Base-by-base conservation (phyloP, 2,797 vertebrate species). In the Coranthus polyacanthus region DNA sequence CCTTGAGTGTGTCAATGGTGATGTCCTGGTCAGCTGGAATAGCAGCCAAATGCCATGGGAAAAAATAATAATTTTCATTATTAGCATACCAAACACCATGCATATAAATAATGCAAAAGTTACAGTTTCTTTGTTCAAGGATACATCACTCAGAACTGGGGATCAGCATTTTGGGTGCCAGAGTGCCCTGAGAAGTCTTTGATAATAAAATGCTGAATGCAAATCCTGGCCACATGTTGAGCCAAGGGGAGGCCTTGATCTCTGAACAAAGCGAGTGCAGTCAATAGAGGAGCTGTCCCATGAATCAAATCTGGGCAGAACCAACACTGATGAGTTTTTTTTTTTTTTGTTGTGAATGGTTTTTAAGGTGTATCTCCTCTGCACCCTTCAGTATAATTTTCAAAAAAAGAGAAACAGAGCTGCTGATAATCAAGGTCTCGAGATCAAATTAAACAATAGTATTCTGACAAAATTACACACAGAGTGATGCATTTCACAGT, bases 51-150 rank as follows among this genome's bases (percentile, higher is more conserved):
- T 78, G 78, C 77, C 59, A 79, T 15, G 26, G 4, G 3, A 49
- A 70, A 53, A 76, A 68, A 75, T 10, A 61, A 53, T 52, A 66
- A 68, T 51, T 29, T 81, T 69, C 60, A 44, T 26, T 63, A 79
- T 90, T 89, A 85, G 77, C 80, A 87, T 89, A 79, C 80, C 65
- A 85, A 89, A 84, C 79, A 82, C 43, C 24, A 38, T 64, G 51
- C 42, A 50, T 77, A 92, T 92, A 79, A 75, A 90, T 89, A 92
- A 90, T 88, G 72, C 80, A 85, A 45, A 72, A 72, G 59, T 73
- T 81, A 80, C 75, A 73, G 52, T 80, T 87, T 78, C 58, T 75
- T 41, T 75, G 54, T 82, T 79, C 84, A 89, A 88, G 82, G 81
- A 68, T 84, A 79, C 79, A 82, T 88, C 79, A 72, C 65, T 85